Conservation (phyloP, 92 coral and sea anemone genomes). For the Porites divaricata region DNA sequence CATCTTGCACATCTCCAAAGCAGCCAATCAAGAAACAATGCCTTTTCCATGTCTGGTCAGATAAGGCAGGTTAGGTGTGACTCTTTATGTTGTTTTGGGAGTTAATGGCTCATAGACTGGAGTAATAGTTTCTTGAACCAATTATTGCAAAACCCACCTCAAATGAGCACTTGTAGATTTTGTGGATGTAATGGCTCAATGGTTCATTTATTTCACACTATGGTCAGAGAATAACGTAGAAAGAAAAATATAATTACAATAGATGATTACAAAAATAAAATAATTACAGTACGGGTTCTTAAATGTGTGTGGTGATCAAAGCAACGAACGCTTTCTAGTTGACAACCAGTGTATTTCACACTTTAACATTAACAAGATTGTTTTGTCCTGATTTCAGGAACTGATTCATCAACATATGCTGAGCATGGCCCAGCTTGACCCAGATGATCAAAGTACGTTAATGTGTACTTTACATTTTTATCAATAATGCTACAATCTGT, state of each 20-base stretch:
- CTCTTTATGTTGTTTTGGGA: background rate
- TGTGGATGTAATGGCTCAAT: too few species aligned
- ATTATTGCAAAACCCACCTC: too few species aligned
- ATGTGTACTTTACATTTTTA: background rate
- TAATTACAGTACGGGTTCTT: too few species aligned
- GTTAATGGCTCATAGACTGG: too few species aligned
- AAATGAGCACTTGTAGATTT: too few species aligned
- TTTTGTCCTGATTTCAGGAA: slow-evolving; percentile 54
- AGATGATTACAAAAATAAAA: too few species aligned
- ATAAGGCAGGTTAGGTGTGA: slow-evolving; percentile 77
- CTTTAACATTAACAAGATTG: background rate
- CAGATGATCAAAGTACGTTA: slow-evolving; percentile 91
- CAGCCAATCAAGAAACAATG: slow-evolving; percentile 83
- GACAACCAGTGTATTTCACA: background rate
- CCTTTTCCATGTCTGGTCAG: slow-evolving; percentile 95
- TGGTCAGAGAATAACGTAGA: too few species aligned
- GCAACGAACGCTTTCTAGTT: background rate
- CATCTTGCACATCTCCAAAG: slow-evolving; percentile 96
- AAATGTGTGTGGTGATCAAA: too few species aligned
- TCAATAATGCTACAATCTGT: background rate
- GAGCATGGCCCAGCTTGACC: slow-evolving; percentile 92
- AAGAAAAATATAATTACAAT: too few species aligned
- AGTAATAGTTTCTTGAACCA: too few species aligned
- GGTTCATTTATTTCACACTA: too few species aligned
- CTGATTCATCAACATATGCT: slow-evolving; percentile 90